phyloP scores from a whole-genome alignment of 2,888 invertebrate genomes.

The Arge pagana region DNA sequence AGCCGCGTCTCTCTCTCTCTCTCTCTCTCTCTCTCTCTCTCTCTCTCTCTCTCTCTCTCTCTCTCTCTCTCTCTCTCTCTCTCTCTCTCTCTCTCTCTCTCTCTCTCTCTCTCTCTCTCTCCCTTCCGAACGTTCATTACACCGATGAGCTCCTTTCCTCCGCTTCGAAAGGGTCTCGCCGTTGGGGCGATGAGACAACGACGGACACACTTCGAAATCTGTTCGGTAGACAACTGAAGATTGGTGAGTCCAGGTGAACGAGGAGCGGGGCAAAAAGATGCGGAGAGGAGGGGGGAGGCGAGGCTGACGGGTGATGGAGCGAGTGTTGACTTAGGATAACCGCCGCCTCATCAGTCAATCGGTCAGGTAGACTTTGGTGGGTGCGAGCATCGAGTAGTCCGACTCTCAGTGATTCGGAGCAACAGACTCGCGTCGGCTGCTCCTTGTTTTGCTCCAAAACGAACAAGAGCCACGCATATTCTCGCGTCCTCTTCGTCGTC shows the following conservation, averaged over 20 bases:
- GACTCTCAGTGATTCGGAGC: too few relatives aligned
- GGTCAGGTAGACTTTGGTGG: constrained; percentile 54
- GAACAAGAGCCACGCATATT: too few relatives aligned
- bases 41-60: constrained; percentile 12
- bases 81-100: constrained; percentile 31
- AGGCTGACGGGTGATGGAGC: constrained; percentile 53
- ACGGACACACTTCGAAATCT: constrained; percentile 22
- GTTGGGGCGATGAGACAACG: constrained; percentile 18
- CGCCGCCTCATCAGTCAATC: constrained; percentile 58
- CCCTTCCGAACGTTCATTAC: neutral
- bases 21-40: constrained; percentile 14
- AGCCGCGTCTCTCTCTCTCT: constrained; percentile 24
- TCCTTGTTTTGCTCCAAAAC: neutral
- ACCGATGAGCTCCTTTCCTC: neutral
- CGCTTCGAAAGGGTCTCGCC: neutral
- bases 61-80: constrained; percentile 26
- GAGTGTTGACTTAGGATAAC: constrained; percentile 59
- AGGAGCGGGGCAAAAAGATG: constrained; percentile 36
- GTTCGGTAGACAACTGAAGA: constrained; percentile 20
- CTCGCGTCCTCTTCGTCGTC: neutral
- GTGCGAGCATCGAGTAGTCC: too few relatives aligned
- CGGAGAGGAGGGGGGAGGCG: constrained; percentile 41
- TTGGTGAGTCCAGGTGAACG: constrained; percentile 19
- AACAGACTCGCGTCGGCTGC: too few relatives aligned
- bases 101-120: neutral